Evolutionary conservation across 2,888 invertebrate genomes (phyloP).

Genomic region (Chrysopilus asiliformis): DNA sequence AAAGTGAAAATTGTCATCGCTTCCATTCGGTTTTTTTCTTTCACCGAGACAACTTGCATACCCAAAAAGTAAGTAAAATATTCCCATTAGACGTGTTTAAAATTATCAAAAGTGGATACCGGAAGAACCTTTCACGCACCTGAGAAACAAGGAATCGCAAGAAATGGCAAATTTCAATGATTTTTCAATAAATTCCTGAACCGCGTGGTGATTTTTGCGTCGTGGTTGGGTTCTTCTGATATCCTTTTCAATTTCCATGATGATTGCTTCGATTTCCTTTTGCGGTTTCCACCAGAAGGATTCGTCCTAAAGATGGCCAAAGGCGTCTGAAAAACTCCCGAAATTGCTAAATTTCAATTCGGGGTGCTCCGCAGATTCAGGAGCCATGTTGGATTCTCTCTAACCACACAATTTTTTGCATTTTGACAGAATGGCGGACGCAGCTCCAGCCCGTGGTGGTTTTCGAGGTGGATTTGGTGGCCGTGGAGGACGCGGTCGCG

Average conservation of each 20-base stretch:
- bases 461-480: constrained; percentile 80
- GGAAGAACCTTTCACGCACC: background rate
- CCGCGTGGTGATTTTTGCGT: background rate
- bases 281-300: constrained; percentile 38
- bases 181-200: too few relatives aligned
- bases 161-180: too few relatives aligned
- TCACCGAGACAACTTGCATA: constrained; percentile 27
- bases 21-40: constrained; percentile 35
- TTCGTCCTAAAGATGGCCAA: constrained; percentile 29
- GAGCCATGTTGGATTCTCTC: constrained; percentile 1
- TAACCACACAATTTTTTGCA: constrained; percentile 6
- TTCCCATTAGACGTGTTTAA: background rate
- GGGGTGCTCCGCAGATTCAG: constrained; percentile 3
- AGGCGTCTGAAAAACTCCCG: constrained; percentile 28
- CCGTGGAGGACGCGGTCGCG: constrained; percentile 53
- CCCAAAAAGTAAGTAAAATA: constrained; percentile 28
- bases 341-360: constrained; percentile 6
- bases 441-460: constrained; percentile 95
- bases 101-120: constrained; percentile 5
- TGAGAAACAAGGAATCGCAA: background rate
- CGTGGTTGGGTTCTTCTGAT: constrained; percentile 18
- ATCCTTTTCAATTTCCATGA: constrained; percentile 22
- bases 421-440: constrained; percentile 82
- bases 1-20: too few relatives aligned
- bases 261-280: constrained; percentile 30